Base-by-base conservation (phyloP, 2,888 invertebrate genomes). In the Rhamnusium bicolor region DNA sequence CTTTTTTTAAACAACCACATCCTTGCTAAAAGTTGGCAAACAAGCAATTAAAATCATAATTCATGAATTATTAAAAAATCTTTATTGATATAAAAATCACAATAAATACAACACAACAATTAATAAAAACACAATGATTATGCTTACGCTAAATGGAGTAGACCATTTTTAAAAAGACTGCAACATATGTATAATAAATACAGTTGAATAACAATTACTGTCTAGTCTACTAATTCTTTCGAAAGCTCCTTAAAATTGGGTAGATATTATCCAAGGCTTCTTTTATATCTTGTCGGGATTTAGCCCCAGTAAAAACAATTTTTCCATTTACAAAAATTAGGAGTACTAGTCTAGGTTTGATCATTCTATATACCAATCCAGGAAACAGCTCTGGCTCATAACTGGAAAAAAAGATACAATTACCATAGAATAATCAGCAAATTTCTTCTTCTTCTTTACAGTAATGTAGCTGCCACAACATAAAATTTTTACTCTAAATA, bases 341-440 rank as follows among this genome's bases (percentile, higher is more conserved):
- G 71, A 96, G 89, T 1, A 96, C 95, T 78, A 96, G 94, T 79
- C 94, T 91, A 1, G 95, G 95, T 86, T 93, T 92, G 62, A 95
- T 93, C 94, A 95, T 94, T 80, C 95, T 90, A 85, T 96, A 96
- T 82, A 96, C 95, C 24, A 96, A 89, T 73, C 95, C 95, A 21
- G 95, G 95, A 87, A 96, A 96, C 54, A 96, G 88, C 87, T 96
- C 95, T 0, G 95, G 95, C 85, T 95, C 95, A 83, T 95, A 95
- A 1, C 93, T 88, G 86, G 95, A 96, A 87, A 94, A 94, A 76
- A 61, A 32, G 19, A 40, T 32, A 14, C 1, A 46, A 62, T n/a
- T n/a, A n/a, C n/a, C n/a, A n/a, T n/a, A n/a, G n/a, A n/a, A n/a
- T n/a, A n/a, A n/a, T n/a, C n/a, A n/a, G n/a, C n/a, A n/a, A n/a